phyloP scores from a whole-genome alignment of 2,797 vertebrate genomes.

The Propithecus deckenii region DNA sequence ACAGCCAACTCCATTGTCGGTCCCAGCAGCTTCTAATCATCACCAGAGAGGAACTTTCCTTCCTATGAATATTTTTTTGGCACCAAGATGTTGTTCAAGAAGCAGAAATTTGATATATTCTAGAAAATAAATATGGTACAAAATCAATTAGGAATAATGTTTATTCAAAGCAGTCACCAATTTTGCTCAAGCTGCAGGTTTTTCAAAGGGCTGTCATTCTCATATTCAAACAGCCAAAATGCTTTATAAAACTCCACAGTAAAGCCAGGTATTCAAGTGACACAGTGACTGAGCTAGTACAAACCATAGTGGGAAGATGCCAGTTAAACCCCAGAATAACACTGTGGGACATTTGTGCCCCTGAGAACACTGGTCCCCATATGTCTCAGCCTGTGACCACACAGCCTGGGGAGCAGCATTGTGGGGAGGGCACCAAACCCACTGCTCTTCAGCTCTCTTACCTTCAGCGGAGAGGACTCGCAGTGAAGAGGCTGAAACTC shows the following conservation, averaged over 20 bases:
- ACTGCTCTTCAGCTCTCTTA: neutral
- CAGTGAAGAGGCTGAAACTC: neutral
- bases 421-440: fast-evolving
- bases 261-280: neutral
- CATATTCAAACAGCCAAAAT: neutral
- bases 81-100: neutral
- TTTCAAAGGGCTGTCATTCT: neutral
- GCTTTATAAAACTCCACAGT: neutral
- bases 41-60: neutral
- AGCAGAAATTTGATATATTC: neutral
- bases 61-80: neutral
- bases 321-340: neutral
- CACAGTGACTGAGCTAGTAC: neutral
- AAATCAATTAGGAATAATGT: neutral
- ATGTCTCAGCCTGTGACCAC: neutral
- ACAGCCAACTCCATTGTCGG: neutral
- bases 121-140: neutral
- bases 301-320: neutral
- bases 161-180: neutral
- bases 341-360: neutral
- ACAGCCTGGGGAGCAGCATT: neutral
- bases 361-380: neutral
- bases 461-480: neutral
- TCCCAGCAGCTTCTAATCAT: neutral
- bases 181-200: neutral